A percentile compares a stretch with the other conserved stretches of the same genome.
Conservation (phyloP, 2,888 invertebrate species). For the Deladenus siricidicola region DNA sequence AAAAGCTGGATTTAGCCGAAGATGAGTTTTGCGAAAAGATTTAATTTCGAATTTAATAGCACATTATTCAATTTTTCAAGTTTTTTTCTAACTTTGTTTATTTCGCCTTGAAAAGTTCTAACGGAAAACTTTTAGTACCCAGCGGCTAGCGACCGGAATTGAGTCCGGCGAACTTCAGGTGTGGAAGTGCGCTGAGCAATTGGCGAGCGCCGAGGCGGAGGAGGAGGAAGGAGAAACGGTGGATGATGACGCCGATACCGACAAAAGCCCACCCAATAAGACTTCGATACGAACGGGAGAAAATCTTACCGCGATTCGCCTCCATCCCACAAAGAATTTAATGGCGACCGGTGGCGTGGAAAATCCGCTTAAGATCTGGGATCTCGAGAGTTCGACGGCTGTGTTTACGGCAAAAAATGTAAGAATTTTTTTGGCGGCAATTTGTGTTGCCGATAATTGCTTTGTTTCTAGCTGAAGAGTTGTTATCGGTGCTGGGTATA, state of each 20-base stretch:
- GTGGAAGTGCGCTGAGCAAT: conserved; percentile 41
- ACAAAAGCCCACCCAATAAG: background rate
- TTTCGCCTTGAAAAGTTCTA: background rate
- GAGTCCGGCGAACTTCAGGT: conserved; percentile 54
- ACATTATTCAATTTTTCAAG: background rate
- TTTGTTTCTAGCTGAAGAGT: too few species aligned
- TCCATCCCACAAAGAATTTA: conserved; percentile 12
- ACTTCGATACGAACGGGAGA: conserved; percentile 58
- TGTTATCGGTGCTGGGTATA: background rate
- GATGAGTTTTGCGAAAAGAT: too few species aligned
- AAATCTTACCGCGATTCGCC: conserved; percentile 59
- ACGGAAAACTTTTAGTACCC: conserved; percentile 32
- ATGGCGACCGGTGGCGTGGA: conserved; percentile 78
- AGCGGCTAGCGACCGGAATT: conserved; percentile 50
- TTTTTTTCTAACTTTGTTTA: conserved; percentile 16
- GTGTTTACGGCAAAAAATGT: conserved; percentile 64
- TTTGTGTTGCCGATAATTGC: too few species aligned
- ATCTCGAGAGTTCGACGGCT: conserved; percentile 55
- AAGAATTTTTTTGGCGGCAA: too few species aligned
- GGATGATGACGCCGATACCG: too few species aligned
- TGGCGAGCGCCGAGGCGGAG: conserved; percentile 8
- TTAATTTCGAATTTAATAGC: background rate
- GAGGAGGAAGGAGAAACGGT: conserved; percentile 2
- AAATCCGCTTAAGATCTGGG: conserved; percentile 79
- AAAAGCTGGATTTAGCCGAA: too few species aligned